Conservation (phyloP, 1,140 invertebrate species). For the Anastrepha ludens region DNA sequence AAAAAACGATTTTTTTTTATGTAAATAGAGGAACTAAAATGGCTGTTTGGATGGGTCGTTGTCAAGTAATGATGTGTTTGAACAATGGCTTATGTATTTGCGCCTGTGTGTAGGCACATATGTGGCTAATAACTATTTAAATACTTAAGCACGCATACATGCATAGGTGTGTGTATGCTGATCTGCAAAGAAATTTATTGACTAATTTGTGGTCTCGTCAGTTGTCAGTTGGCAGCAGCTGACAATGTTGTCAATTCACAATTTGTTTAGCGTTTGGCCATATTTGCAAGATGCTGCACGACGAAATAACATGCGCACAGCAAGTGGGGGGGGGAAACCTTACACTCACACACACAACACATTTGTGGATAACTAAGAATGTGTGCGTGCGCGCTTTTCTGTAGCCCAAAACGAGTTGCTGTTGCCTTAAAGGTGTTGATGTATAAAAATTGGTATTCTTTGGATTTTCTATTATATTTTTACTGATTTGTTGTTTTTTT, state of each 20-base stretch:
- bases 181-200: background rate
- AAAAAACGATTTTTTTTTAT: too few relatives aligned
- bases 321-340: background rate
- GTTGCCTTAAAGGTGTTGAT: background rate
- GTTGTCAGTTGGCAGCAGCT: background rate
- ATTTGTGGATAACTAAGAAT: background rate
- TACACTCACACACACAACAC: background rate
- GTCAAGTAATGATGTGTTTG: too few relatives aligned
- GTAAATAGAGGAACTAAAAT: too few relatives aligned
- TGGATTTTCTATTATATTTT: too few relatives aligned
- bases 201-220: background rate
- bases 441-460: too few relatives aligned
- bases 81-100: too few relatives aligned
- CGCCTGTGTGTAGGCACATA: too few relatives aligned
- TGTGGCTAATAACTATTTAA: too few relatives aligned
- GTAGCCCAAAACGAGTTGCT: background rate
- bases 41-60: too few relatives aligned
- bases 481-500: too few relatives aligned
- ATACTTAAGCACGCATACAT: background rate
- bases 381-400: background rate
- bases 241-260: background rate
- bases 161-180: background rate
- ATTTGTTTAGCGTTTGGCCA: conserved; percentile 17
- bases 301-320: background rate
- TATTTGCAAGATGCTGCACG: background rate